Evolutionary conservation across 2,113 vertebrate species (phyloP), one percentile per base, ranked within the genome.

Genomic region (Oreochromis spilurus): DNA sequence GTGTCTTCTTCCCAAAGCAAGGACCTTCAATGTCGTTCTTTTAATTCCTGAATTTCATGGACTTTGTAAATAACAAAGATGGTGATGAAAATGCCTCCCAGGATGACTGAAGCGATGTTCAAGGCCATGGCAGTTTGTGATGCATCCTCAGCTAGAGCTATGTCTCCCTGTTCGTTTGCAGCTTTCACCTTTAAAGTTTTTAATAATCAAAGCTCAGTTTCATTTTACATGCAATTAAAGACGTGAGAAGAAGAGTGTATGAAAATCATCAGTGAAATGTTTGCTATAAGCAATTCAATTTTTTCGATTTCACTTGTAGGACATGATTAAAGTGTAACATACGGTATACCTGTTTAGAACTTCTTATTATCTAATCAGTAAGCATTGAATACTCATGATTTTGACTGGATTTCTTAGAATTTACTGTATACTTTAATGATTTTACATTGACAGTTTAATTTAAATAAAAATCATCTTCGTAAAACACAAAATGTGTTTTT

Each of bases 121-220:
- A 96, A 89, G 3, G 31, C 91, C 88, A 88, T 96, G 48, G 96
- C 96, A 2, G 54, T 94, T 24, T 40, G 88, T 3, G 95, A 96
- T 11, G 95, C 94, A 3, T 90, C 89, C 10, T 14, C 12, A 5
- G 96, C 96, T 6, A 1, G 2, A 3, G 29, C n/a, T 8, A 53
- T 9, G 3, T 96, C 83, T 48, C 95, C 96, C 0, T 4, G 2
- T 2, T 55, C 34, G 26, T 90, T 94, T 1, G 93, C 92, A 48
- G n/a, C 40, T 4, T 75, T 29, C 36, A 77, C 85, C 85, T 87
- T 60, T 7, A 65, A 87, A 52, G 43, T 48, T 55, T 13, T 26
- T 29, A 48, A 26, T 75, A 48, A 17, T 29, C 21, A 75, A 19
- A 75, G 40, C 24, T 75, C 40, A 48, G 67, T 48, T 75, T 75